Percentiles rank a stretch among this genome's conserved stretches.
These are phyloP conservation scores for Sarcophilus harrisii DNA, from an alignment of 2,797 vertebrate species.

Conservation along the genomic window DNA sequence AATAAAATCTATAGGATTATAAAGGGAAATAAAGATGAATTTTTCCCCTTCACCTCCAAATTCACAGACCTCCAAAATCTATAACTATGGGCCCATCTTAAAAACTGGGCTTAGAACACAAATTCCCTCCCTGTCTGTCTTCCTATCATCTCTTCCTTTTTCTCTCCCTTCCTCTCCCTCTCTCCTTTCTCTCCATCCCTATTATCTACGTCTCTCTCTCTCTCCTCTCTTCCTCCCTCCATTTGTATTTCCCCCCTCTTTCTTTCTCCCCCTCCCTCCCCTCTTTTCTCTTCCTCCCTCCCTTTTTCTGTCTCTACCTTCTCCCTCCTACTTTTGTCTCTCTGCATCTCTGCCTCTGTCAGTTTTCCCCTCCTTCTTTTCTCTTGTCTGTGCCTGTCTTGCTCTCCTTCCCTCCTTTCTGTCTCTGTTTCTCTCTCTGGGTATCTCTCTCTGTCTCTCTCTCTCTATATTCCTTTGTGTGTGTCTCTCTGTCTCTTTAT, in stretches of 20 bases:
- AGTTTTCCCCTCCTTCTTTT: neutral
- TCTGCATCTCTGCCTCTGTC: no score
- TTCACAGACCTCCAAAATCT: neutral
- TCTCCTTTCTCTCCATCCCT: no score
- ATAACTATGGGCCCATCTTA: neutral
- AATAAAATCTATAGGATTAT: neutral
- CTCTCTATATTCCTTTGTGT: no score
- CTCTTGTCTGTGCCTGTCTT: neutral
- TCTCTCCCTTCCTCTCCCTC: no score
- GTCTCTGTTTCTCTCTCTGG: neutral
- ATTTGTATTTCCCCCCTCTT: no score
- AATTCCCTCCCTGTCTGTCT: neutral
- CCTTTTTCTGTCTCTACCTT: no score
- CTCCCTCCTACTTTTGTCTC: neutral
- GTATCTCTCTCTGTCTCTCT: neutral
- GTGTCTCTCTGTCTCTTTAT: neutral
- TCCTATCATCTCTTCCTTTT: neutral
- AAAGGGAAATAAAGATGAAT: neutral
- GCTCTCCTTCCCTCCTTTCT: neutral
- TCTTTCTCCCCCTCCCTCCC: no score
- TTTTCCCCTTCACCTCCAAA: neutral
- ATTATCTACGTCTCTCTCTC: no score
- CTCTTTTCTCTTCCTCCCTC: no score
- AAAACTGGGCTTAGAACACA: neutral
- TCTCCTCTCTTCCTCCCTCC: no score